Evolutionary conservation across 2,797 vertebrate species (phyloP).

Genomic region (Xenentodon cancila): DNA sequence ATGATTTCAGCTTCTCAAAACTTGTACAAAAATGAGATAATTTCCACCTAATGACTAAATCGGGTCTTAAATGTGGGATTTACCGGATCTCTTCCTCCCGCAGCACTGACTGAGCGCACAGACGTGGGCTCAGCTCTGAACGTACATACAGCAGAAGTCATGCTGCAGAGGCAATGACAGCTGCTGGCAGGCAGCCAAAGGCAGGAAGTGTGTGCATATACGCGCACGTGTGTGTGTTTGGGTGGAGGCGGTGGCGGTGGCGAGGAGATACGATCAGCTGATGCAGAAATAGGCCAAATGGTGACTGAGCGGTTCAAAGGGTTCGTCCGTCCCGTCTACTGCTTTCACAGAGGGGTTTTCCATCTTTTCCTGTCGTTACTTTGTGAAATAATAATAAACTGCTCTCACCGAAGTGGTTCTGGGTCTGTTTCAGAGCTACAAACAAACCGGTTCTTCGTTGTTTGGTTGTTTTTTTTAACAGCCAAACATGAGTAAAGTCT

Average conservation of each 20-base stretch:
- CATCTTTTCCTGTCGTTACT: slow-evolving; percentile 15
- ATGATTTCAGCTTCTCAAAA: not conserved
- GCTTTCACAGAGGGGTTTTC: slow-evolving; percentile 22
- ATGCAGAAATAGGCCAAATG: slow-evolving; percentile 78
- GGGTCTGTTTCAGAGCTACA: too few relatives aligned
- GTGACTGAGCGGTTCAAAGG: slow-evolving; percentile 70
- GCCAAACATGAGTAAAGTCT: too few relatives aligned
- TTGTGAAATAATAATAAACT: not conserved
- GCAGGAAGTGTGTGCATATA: slow-evolving; percentile 38
- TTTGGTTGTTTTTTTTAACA: too few relatives aligned
- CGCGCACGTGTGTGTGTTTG: slow-evolving; percentile 4
- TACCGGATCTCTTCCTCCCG: not conserved
- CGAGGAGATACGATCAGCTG: slow-evolving; percentile 67
- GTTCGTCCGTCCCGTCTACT: slow-evolving; percentile 58
- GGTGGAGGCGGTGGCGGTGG: slow-evolving; percentile 6
- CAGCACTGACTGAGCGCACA: slow-evolving; percentile 23
- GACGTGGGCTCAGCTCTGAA: slow-evolving; percentile 45
- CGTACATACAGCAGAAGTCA: slow-evolving; percentile 69
- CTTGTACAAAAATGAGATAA: not conserved
- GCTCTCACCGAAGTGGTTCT: too few relatives aligned
- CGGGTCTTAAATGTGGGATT: not conserved
- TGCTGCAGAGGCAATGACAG: slow-evolving; percentile 75
- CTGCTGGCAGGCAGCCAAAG: slow-evolving; percentile 70
- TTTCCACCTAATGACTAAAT: not conserved
- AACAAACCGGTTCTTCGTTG: too few relatives aligned